These are phyloP conservation scores for Dicycla oo DNA, from an alignment of 2,888 invertebrate genomes.

Conservation along the genomic window DNA sequence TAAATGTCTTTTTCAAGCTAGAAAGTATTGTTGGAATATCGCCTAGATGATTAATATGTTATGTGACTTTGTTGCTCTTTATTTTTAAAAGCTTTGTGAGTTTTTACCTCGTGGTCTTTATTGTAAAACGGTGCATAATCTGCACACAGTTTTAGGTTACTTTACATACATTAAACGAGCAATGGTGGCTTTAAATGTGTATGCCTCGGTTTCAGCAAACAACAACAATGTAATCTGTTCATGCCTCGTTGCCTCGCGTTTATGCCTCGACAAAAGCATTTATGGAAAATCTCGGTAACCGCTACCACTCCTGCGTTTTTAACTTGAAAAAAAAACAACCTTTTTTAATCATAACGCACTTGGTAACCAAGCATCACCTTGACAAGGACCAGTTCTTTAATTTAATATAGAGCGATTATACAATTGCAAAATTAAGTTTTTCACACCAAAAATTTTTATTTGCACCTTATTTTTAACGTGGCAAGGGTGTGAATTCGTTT, in stretches of 20 bases:
- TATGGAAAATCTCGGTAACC: constrained; percentile 15
- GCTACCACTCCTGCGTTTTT: constrained; percentile 52
- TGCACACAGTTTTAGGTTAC: constrained; percentile 1
- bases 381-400: constrained; percentile 73
- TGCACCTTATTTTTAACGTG: constrained; percentile 51
- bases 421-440: constrained; percentile 59
- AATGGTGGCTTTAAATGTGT: constrained; percentile 24
- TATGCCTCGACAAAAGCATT: constrained; percentile 28
- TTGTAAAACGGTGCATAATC: constrained; percentile 13
- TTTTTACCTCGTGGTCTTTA: background rate
- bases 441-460: constrained; percentile 30
- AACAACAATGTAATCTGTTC: constrained; percentile 37
- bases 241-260: constrained; percentile 30
- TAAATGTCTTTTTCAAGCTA: constrained; percentile 11
- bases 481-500: constrained; percentile 44
- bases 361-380: constrained; percentile 74
- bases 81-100: background rate
- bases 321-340: constrained; percentile 46
- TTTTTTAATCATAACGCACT: constrained; percentile 61
- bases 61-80: background rate
- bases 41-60: background rate
- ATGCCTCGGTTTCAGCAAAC: constrained; percentile 33
- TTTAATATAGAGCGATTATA: constrained; percentile 78
- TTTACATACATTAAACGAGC: constrained; percentile 26
- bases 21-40: background rate